Base-by-base conservation (phyloP, 2,797 vertebrate species). In the Champsocephalus gunnari region DNA sequence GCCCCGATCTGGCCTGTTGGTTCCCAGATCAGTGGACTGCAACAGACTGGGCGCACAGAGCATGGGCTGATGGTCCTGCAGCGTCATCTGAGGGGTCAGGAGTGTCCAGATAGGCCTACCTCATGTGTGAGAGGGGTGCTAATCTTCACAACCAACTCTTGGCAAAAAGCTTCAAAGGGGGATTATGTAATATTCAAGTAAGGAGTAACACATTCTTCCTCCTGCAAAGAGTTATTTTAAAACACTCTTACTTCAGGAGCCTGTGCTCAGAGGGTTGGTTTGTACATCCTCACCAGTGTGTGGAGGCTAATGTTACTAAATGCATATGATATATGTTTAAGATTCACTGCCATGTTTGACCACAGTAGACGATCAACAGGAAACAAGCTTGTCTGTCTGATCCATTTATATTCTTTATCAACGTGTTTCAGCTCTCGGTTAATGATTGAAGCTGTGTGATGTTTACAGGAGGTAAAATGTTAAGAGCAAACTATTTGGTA, bases 1-100 rank as follows among this genome's bases (percentile, higher is more conserved):
- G 81, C 73, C 85, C 75, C 64, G 57, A 90, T 95, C 88, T 81
- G 87, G 44, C 66, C 79, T 92, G 93, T 93, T 93, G 84, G 59
- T 85, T 77, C 69, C 48, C 81, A 81, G 80, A 45, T 82, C 88
- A 90, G 66, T 88, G 84, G 89, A 89, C 73, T 90, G 90, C 82
- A 88, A 80, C 83, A 67, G 74, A 64, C 67, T 38, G 48, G 79
- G 57, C 77, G 64, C 76, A 77, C 41, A 45, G 63, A 67, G 63
- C 75, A 66, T 54, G 67, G 60, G 24, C 65, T 56, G 58, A 67
- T 49, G 66, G 66, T 71, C 64, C 51, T 14, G 41, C 24, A 54
- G n/a, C 44, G 14, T 79, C 77, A 67, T 51, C 21, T 14, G 12
- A 17, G 71, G 69, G 51, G 12, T 65, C 34, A 51, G 13, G 47